phyloP scores from a whole-genome alignment of 2,888 invertebrate species.

The Oxycera nigricornis region DNA sequence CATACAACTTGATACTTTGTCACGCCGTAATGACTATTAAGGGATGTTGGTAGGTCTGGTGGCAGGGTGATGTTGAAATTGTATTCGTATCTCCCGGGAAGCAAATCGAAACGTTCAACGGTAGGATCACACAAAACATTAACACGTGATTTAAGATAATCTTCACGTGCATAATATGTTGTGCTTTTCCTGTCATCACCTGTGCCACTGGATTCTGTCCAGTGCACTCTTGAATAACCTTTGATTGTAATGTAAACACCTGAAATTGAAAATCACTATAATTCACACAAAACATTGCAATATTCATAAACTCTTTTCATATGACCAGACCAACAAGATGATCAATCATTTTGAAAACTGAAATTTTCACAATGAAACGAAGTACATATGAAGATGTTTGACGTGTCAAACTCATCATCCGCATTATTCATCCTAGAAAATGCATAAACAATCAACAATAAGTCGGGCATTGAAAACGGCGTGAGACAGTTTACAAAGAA shows the following conservation, averaged over 20 bases:
- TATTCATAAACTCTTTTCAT: too few relatives aligned
- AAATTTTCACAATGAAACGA: too few relatives aligned
- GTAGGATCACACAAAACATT: slow-evolving; percentile 58
- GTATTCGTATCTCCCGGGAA: slow-evolving; percentile 73
- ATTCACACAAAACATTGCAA: too few relatives aligned
- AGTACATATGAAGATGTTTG: too few relatives aligned
- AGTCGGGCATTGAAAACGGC: too few relatives aligned
- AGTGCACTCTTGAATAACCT: neutral
- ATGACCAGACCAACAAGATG: too few relatives aligned
- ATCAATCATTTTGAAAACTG: too few relatives aligned
- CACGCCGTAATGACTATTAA: slow-evolving; percentile 76
- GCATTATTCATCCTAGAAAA: too few relatives aligned
- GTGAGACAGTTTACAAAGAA: too few relatives aligned
- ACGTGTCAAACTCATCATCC: too few relatives aligned
- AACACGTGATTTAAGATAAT: slow-evolving; percentile 56
- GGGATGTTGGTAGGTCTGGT: slow-evolving; percentile 75
- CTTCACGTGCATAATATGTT: slow-evolving; percentile 56
- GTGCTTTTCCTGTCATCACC: slow-evolving; percentile 46
- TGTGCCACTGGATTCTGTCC: neutral
- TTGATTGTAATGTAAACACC: slow-evolving; percentile 16
- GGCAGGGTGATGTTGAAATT: slow-evolving; percentile 74
- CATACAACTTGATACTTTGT: slow-evolving; percentile 80
- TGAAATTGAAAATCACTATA: too few relatives aligned
- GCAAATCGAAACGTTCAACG: slow-evolving; percentile 73
- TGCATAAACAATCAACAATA: too few relatives aligned